A percentile compares a stretch with the other conserved stretches of the same genome.
phyloP scores from a whole-genome alignment of 1,140 invertebrate species.

The Yoshiicerus persimilis region DNA sequence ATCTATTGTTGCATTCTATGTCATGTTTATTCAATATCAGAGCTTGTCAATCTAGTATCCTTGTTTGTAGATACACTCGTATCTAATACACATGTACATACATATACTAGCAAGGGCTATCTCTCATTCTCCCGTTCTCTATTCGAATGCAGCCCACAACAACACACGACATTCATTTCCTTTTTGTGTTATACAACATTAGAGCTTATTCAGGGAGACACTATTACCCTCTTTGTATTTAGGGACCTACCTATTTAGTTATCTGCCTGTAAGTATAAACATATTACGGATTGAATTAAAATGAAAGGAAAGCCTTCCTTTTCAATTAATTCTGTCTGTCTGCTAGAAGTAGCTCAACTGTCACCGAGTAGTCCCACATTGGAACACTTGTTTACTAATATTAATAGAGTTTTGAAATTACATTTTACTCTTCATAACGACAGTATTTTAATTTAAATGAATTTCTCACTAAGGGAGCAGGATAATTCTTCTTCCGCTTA shows the following conservation, averaged over 20 bases:
- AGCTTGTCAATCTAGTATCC: neutral
- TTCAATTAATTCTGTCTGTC: neutral
- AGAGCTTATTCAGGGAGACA: neutral
- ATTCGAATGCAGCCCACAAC: neutral
- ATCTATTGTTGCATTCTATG: neutral
- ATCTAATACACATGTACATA: neutral
- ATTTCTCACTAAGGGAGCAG: neutral
- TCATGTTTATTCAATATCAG: neutral
- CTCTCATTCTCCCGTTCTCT: no score
- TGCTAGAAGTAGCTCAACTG: neutral
- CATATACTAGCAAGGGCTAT: neutral
- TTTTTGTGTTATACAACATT: neutral
- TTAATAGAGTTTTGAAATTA: neutral
- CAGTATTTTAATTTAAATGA: neutral
- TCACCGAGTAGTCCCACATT: neutral
- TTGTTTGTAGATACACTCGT: neutral
- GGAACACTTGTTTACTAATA: neutral
- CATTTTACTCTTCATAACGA: neutral
- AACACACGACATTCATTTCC: neutral
- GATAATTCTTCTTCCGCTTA: neutral
- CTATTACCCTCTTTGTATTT: neutral
- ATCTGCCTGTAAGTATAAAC: neutral
- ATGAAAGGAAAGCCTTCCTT: neutral
- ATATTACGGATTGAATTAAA: neutral
- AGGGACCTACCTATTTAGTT: no score